phyloP scores from a whole-genome alignment of 2,888 invertebrate genomes.

The Azorinus chamasolen region DNA sequence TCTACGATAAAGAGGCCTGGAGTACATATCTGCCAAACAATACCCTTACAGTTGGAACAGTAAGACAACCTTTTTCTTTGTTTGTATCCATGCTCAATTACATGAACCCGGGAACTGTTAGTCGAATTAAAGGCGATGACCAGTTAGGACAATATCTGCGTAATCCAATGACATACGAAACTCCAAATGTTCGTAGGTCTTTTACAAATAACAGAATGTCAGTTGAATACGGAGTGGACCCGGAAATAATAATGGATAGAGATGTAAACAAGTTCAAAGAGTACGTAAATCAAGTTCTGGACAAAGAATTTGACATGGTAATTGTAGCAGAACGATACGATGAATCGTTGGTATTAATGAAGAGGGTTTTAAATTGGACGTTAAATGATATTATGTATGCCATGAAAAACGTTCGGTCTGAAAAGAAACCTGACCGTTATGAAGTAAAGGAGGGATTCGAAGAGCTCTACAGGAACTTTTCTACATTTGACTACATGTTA shows the following conservation, averaged over 20 bases:
- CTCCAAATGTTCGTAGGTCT: conserved; percentile 9
- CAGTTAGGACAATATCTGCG: conserved; percentile 34
- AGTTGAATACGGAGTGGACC: conserved; percentile 54
- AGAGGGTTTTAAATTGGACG: conserved; percentile 45
- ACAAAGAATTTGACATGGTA: conserved; percentile 55
- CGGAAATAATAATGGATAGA: conserved; percentile 43
- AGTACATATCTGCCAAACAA: conserved; percentile 43
- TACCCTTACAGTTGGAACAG: conserved; percentile 41
- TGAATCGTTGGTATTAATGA: conserved; percentile 58
- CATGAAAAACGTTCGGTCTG: conserved; percentile 51
- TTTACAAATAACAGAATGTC: conserved; percentile 58
- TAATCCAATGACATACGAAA: conserved; percentile 29
- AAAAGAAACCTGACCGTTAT: conserved; percentile 19
- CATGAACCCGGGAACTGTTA: conserved; percentile 39
- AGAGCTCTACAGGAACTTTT: conserved; percentile 29
- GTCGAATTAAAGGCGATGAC: conserved; percentile 23
- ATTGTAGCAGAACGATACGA: conserved; percentile 55
- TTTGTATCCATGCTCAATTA: conserved; percentile 56
- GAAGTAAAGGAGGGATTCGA: conserved; percentile 16
- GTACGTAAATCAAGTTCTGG: conserved; percentile 45
- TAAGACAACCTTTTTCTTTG: conserved; percentile 50
- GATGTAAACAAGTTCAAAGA: conserved; percentile 41
- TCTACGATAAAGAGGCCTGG: conserved; percentile 52
- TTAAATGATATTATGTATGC: conserved; percentile 59
- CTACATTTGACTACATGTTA: conserved; percentile 49